Conservation (phyloP, 2,113 vertebrate genomes). For the Psilopogon haemacephalus region DNA sequence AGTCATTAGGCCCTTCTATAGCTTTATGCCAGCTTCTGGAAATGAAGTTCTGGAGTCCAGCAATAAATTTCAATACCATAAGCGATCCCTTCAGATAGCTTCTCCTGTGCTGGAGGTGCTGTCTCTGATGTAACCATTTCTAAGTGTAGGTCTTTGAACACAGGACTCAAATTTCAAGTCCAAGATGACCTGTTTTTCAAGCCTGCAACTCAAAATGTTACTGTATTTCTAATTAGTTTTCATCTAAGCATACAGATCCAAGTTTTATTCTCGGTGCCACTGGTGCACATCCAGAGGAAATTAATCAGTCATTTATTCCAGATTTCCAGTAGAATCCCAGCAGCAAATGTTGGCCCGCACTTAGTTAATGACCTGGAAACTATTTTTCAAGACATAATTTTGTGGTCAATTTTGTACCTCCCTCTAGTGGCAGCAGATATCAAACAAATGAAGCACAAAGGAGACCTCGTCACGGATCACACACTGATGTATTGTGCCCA, state of each 20-base stretch:
- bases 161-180: neutral
- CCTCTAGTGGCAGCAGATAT: neutral
- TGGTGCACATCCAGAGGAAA: conserved; percentile 13
- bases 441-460: neutral
- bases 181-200: neutral
- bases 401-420: neutral
- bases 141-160: neutral
- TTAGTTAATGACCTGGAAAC: conserved; percentile 5
- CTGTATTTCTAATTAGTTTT: conserved; percentile 15
- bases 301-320: conserved; percentile 2
- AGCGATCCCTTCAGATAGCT: neutral
- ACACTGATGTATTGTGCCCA: neutral
- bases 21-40: conserved; percentile 3
- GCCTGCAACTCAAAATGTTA: neutral
- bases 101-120: neutral
- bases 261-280: neutral
- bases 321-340: neutral
- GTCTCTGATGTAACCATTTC: neutral
- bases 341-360: neutral
- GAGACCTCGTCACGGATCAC: neutral
- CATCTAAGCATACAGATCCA: neutral
- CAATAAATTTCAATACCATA: neutral
- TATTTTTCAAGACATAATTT: neutral
- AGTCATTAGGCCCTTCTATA: neutral
- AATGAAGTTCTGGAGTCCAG: neutral